phyloP scores from a whole-genome alignment of 2,113 vertebrate species.

The Nothoprocta perdicaria region DNA sequence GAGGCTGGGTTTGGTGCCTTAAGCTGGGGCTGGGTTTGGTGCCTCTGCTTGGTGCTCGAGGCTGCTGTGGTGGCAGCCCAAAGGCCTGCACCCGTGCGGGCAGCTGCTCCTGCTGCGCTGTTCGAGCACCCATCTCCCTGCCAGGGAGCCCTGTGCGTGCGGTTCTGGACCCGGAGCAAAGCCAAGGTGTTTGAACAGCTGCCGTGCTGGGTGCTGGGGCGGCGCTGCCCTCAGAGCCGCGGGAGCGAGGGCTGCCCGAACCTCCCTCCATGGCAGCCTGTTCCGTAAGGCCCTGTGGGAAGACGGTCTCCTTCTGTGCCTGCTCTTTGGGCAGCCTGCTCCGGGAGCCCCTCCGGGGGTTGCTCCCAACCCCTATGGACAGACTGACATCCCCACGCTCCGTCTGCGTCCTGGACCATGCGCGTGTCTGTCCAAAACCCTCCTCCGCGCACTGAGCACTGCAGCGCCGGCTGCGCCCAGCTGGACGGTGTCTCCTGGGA shows the following conservation, averaged over 20 bases:
- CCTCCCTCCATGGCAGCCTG: neutral
- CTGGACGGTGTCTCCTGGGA: neutral
- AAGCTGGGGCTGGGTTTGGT: accelerated
- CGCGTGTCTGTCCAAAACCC: neutral
- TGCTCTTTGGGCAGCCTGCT: neutral
- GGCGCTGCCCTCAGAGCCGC: neutral
- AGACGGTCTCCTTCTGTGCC: neutral
- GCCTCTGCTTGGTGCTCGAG: neutral
- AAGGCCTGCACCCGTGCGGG: neutral
- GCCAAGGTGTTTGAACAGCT: neutral
- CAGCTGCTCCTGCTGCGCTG: neutral
- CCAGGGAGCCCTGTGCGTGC: neutral
- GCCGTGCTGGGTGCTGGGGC: neutral
- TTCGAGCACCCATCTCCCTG: neutral
- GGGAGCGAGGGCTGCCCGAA: neutral
- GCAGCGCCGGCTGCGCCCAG: neutral
- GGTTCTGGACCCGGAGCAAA: neutral
- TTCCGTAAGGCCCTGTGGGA: neutral
- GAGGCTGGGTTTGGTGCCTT: neutral
- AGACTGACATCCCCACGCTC: neutral
- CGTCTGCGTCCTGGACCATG: neutral
- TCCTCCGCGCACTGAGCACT: accelerated
- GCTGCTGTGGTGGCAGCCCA: accelerated
- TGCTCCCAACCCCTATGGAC: neutral
- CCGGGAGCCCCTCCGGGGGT: neutral